These are phyloP conservation scores for Tillus elongatus DNA, from an alignment of 2,888 invertebrate genomes.

Conservation along the genomic window DNA sequence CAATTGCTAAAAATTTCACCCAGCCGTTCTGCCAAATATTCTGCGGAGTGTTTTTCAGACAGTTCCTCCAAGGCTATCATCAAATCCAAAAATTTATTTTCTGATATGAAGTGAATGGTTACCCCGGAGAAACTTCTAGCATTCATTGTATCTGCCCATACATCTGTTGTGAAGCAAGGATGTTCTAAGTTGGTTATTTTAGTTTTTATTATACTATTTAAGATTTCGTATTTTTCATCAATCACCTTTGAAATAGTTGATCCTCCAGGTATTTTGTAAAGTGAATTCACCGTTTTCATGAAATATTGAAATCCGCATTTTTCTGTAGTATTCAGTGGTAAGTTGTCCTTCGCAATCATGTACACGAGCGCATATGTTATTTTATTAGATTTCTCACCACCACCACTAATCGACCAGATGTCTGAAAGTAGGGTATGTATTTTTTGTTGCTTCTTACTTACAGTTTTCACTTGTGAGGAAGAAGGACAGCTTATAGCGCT, in stretches of 20 bases:
- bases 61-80: too few species aligned
- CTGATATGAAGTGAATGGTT: neutral
- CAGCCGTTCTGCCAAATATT: too few species aligned
- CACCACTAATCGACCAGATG: too few species aligned
- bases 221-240: conserved; percentile 3
- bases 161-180: neutral
- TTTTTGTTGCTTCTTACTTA: neutral
- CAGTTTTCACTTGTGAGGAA: neutral
- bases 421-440: too few species aligned
- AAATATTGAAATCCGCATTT: conserved; percentile 1
- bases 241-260: neutral
- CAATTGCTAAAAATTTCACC: too few species aligned
- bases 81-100: too few species aligned
- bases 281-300: neutral
- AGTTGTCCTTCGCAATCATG: neutral
- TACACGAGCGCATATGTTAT: conserved; percentile 1
- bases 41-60: too few species aligned
- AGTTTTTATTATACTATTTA: neutral
- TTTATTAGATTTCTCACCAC: neutral
- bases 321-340: neutral
- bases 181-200: neutral
- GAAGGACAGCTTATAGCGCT: too few species aligned
- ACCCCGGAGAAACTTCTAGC: conserved; percentile 4
- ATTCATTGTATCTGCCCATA: conserved; percentile 7
- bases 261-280: neutral